Percentiles rank a stretch among this genome's conserved stretches.
Evolutionary conservation across 1,140 invertebrate species (phyloP).

Genomic region (Nephila pilipes): DNA sequence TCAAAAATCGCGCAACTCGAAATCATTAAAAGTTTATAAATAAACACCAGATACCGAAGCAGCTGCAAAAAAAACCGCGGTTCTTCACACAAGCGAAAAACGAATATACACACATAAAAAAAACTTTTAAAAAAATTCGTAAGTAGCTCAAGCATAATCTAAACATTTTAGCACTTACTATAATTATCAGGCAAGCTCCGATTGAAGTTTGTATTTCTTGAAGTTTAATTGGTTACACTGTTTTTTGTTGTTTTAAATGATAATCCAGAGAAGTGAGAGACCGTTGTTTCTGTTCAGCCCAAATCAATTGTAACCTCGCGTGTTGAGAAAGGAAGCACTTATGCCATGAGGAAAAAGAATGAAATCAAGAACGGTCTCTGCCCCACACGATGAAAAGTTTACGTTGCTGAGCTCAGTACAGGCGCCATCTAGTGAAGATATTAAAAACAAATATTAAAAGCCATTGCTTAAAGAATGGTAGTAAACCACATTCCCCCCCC

Average conservation of each 20-base stretch:
- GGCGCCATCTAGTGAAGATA: not conserved
- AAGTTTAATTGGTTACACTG: not conserved
- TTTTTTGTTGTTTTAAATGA: not conserved
- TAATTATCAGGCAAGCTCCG: constrained; percentile 14
- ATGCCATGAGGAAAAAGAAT: constrained; percentile 26
- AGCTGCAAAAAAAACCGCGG: not conserved
- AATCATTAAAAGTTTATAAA: not conserved
- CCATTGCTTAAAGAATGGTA: too few species aligned
- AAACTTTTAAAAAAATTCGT: not conserved
- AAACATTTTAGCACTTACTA: not conserved
- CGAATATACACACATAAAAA: not conserved
- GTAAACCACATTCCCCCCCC: too few species aligned
- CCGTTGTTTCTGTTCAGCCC: not conserved
- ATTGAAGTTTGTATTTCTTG: not conserved
- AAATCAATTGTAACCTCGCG: not conserved
- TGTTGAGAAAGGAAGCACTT: constrained; percentile 11
- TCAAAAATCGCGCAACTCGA: not conserved
- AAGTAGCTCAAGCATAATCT: not conserved
- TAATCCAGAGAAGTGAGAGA: constrained; percentile 19
- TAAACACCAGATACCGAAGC: not conserved
- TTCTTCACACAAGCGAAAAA: not conserved
- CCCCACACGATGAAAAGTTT: constrained; percentile 4
- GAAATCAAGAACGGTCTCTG: not conserved
- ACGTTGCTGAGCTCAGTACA: not conserved
- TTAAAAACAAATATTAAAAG: not conserved